Conservation (phyloP, 1,140 invertebrate genomes). For the Thaumetopoea pityocampa region DNA sequence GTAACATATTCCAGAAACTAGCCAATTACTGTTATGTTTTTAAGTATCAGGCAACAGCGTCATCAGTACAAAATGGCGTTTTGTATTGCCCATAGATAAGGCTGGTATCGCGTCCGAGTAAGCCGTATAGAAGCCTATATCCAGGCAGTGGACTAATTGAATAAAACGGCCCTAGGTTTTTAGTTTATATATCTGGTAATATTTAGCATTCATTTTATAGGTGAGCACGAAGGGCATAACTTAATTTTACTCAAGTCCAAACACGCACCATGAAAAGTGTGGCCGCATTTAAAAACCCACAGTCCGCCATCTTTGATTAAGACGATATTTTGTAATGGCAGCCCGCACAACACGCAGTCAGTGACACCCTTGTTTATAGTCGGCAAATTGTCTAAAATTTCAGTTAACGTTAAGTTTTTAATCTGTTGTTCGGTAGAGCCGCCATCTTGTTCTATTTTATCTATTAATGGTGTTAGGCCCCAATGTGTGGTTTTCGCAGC, state of each 20-base stretch:
- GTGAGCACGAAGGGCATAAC: slow-evolving; percentile 59
- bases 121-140: too few relatives aligned
- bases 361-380: slow-evolving; percentile 32
- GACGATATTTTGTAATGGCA: slow-evolving; percentile 65
- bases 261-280: slow-evolving; percentile 68
- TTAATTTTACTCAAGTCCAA: slow-evolving; percentile 69
- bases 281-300: slow-evolving; percentile 72
- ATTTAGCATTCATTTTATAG: slow-evolving; percentile 17
- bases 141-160: too few relatives aligned
- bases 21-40: too few relatives aligned
- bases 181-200: too few relatives aligned
- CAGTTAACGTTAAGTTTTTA: slow-evolving; percentile 29
- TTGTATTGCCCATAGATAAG: too few relatives aligned
- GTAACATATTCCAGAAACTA: too few relatives aligned
- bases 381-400: slow-evolving; percentile 42
- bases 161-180: too few relatives aligned
- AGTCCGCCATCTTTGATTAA: slow-evolving; percentile 69
- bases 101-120: too few relatives aligned
- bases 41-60: too few relatives aligned
- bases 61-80: too few relatives aligned
- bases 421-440: slow-evolving; percentile 19
- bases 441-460: slow-evolving; percentile 19
- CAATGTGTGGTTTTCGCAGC: slow-evolving; percentile 62
- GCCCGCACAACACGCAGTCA: slow-evolving; percentile 62
- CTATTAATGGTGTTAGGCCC: slow-evolving; percentile 49